phyloP scores from a whole-genome alignment of 2,888 invertebrate genomes.

The Sussaba pulchella region DNA sequence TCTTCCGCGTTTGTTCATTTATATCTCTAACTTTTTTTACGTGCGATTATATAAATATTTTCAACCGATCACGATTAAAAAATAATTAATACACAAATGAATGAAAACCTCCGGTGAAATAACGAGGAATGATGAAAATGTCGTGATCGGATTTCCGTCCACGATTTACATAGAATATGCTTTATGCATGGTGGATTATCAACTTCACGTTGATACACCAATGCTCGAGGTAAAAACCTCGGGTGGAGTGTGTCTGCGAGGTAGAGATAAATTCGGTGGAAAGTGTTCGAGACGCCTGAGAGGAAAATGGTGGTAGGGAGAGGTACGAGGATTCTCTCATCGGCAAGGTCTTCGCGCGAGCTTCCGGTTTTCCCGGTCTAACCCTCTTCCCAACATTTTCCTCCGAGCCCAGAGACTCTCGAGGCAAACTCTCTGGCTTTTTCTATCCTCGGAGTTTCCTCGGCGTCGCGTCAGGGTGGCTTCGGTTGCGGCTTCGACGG shows the following conservation, averaged over 20 bases:
- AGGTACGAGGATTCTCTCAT: conserved; percentile 47
- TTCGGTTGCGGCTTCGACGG: conserved; percentile 53
- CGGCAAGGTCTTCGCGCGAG: conserved; percentile 51
- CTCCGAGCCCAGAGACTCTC: conserved; percentile 32
- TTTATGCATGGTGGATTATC: conserved; percentile 20
- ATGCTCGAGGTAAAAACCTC: conserved; percentile 29
- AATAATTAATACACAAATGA: too few relatives aligned
- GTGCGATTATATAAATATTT: too few relatives aligned
- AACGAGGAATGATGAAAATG: not conserved
- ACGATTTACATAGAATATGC: conserved; percentile 2
- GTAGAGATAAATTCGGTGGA: conserved; percentile 62
- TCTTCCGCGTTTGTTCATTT: too few relatives aligned
- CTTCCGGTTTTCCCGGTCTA: conserved; percentile 58
- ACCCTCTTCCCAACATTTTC: conserved; percentile 13
- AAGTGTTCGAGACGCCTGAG: conserved; percentile 51
- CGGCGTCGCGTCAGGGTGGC: conserved; percentile 59
- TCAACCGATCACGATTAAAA: too few relatives aligned
- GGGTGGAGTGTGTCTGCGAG: conserved; percentile 39
- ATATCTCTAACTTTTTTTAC: too few relatives aligned
- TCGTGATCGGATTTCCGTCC: not conserved
- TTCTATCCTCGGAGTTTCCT: conserved; percentile 50
- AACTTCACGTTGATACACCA: conserved; percentile 34
- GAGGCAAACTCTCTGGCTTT: conserved; percentile 49
- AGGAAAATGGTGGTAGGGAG: conserved; percentile 27
- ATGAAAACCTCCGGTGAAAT: not conserved